Percentiles rank a stretch among this genome's conserved stretches.
phyloP scores from a whole-genome alignment of 23 tunicate species.

The Trididemnum nubilum region DNA sequence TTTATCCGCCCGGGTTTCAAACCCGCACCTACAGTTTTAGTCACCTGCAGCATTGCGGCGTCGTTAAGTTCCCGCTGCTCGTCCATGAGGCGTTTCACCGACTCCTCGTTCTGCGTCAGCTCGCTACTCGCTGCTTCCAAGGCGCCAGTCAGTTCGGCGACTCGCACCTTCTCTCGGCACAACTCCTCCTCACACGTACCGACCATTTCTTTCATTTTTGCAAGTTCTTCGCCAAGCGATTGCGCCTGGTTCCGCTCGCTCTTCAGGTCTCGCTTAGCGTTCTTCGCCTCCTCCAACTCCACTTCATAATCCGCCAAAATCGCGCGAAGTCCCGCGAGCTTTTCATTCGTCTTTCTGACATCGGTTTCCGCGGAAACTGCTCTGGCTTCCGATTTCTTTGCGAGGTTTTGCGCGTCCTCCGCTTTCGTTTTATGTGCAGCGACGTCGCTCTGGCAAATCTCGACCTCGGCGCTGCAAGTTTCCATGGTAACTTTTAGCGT shows the following conservation, averaged over 20 bases:
- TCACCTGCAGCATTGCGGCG: background rate
- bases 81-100: background rate
- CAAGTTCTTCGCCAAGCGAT: background rate
- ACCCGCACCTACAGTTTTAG: background rate
- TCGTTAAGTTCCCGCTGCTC: background rate
- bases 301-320: constrained; percentile 63
- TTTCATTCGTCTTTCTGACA: constrained; percentile 31
- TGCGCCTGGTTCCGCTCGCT: background rate
- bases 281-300: constrained; percentile 32
- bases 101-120: background rate
- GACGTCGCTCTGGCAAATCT: constrained; percentile 10
- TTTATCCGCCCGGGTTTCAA: background rate
- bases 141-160: background rate
- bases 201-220: background rate
- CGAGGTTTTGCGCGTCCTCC: background rate
- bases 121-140: background rate
- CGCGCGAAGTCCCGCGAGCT: constrained; percentile 14
- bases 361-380: constrained; percentile 13
- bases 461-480: constrained; percentile 15
- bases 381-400: background rate
- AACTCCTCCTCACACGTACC: background rate
- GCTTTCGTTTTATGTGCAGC: background rate
- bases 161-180: background rate
- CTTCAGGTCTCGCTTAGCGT: background rate
- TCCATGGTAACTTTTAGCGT: constrained; percentile 14